phyloP scores from a whole-genome alignment of 2,113 vertebrate species.

The Chaetodon trifascialis region DNA sequence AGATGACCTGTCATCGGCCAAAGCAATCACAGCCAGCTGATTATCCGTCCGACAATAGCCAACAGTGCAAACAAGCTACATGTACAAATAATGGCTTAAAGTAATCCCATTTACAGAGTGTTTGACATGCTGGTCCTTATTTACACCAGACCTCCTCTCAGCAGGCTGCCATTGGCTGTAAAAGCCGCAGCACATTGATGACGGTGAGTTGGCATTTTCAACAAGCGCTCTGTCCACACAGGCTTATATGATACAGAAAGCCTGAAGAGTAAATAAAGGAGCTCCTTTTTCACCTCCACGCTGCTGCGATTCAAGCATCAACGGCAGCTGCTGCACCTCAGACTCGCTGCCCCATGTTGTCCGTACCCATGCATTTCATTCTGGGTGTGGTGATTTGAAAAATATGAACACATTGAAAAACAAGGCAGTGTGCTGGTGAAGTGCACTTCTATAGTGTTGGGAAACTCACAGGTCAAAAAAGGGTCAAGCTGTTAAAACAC shows the following conservation, averaged over 20 bases:
- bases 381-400: not conserved
- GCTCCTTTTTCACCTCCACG: slow-evolving; percentile 32
- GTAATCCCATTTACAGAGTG: slow-evolving; percentile 31
- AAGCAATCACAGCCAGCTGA: slow-evolving; percentile 38
- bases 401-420: not conserved
- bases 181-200: slow-evolving; percentile 12
- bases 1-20: slow-evolving; percentile 32
- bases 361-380: slow-evolving; percentile 10
- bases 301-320: slow-evolving; percentile 45
- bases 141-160: slow-evolving; percentile 16
- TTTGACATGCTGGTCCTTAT: slow-evolving; percentile 27
- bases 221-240: slow-evolving; percentile 27
- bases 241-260: slow-evolving; percentile 34
- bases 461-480: not conserved
- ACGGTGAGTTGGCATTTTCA: slow-evolving; percentile 13
- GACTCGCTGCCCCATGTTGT: slow-evolving; percentile 5
- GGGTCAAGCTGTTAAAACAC: not conserved
- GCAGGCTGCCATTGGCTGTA: slow-evolving; percentile 4
- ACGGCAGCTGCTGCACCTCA: slow-evolving; percentile 6
- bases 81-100: slow-evolving; percentile 18
- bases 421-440: not conserved
- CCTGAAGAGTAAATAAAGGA: slow-evolving; percentile 26
- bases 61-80: slow-evolving; percentile 32
- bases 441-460: too few species aligned
- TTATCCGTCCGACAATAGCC: slow-evolving; percentile 31